Evolutionary conservation across 2,113 vertebrate genomes (phyloP).

Genomic region (Thalassoma bifasciatum): DNA sequence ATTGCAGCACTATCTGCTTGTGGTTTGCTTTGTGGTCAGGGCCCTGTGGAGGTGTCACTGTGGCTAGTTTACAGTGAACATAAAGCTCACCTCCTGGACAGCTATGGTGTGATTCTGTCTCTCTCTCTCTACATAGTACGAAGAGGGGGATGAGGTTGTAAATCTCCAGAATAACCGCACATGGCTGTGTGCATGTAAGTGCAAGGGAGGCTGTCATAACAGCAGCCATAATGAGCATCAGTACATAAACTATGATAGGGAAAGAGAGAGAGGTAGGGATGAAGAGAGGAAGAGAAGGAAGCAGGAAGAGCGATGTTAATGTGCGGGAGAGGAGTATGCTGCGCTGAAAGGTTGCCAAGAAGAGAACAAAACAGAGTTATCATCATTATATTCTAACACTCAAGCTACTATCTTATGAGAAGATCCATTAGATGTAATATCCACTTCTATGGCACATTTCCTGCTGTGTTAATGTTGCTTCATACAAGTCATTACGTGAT

Average conservation of each 20-base stretch:
- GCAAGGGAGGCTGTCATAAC: constrained; percentile 70
- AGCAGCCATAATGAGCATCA: constrained; percentile 71
- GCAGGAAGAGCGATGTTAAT: constrained; percentile 39
- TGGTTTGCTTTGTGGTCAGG: constrained; percentile 40
- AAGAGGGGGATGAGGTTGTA: constrained; percentile 39
- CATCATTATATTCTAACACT: constrained; percentile 41
- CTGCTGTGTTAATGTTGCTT: not conserved
- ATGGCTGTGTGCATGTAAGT: constrained; percentile 40
- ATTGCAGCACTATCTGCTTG: constrained; percentile 21
- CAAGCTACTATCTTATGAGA: constrained; percentile 3
- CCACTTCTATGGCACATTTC: not conserved
- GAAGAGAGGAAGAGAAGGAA: constrained; percentile 27
- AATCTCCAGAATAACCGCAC: constrained; percentile 61
- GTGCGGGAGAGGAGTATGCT: constrained; percentile 35
- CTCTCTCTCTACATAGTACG: too few relatives aligned
- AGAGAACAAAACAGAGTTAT: constrained; percentile 46
- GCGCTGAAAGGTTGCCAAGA: constrained; percentile 22
- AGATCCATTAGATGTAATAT: constrained; percentile 33
- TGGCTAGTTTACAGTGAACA: constrained; percentile 52
- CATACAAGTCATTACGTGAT: not conserved
- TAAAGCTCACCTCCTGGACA: constrained; percentile 54
- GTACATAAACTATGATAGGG: constrained; percentile 53
- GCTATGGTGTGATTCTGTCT: too few relatives aligned
- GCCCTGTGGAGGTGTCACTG: constrained; percentile 29
- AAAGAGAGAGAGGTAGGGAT: constrained; percentile 4